These are phyloP conservation scores for Apistogramma diplotaenia DNA, from an alignment of 2,113 vertebrate species.

Conservation along the genomic window DNA sequence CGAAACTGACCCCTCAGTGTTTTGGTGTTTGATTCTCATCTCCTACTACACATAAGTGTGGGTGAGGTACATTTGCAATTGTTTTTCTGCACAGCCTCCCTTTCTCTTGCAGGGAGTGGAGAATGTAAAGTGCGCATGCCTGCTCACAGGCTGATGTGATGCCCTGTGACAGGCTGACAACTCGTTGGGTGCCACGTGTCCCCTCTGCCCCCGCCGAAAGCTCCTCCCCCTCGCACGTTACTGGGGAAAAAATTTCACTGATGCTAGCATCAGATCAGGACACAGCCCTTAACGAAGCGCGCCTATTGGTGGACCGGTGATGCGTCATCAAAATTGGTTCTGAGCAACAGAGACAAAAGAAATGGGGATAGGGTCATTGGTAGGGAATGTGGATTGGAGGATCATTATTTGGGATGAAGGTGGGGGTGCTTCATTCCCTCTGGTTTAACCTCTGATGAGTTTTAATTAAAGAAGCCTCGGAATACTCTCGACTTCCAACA, in stretches of 20 bases:
- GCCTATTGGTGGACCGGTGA: slow-evolving; percentile 57
- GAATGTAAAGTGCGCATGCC: slow-evolving; percentile 24
- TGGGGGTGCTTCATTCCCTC: neutral
- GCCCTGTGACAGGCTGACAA: slow-evolving; percentile 52
- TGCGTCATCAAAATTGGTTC: slow-evolving; percentile 52
- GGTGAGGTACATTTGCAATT: neutral
- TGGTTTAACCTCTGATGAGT: neutral
- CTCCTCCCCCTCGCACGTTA: slow-evolving; percentile 45
- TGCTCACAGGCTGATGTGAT: slow-evolving; percentile 65
- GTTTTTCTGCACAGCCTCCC: neutral
- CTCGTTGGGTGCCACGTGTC: slow-evolving; percentile 63
- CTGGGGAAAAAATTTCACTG: slow-evolving; percentile 43
- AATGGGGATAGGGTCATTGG: slow-evolving; percentile 17
- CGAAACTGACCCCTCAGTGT: fast-evolving
- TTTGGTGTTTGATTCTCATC: neutral
- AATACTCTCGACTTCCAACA: neutral
- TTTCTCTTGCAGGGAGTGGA: neutral
- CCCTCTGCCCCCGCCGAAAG: slow-evolving; percentile 15
- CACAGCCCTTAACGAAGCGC: slow-evolving; percentile 1
- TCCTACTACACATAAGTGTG: neutral
- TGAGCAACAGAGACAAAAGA: slow-evolving; percentile 49
- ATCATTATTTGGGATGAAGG: neutral
- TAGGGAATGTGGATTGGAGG: slow-evolving; percentile 14
- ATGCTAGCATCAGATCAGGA: slow-evolving; percentile 29
- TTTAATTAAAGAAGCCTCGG: neutral